Evolutionary conservation across 1,140 invertebrate genomes (phyloP).

Genomic region (Drosophila murphyi): DNA sequence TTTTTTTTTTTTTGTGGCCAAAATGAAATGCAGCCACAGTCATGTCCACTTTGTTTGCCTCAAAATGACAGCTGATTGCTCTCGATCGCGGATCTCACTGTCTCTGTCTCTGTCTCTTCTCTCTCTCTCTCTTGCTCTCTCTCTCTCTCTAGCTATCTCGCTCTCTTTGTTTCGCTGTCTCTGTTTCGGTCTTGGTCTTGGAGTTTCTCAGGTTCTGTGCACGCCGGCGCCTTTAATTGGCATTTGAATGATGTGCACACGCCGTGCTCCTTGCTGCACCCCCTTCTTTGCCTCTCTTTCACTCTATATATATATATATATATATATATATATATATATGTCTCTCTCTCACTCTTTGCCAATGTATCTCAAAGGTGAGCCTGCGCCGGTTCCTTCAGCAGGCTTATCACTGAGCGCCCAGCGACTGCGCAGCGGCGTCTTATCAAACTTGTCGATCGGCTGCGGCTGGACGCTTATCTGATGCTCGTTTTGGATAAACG

Average conservation of each 20-base stretch:
- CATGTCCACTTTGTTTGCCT: conserved; percentile 82
- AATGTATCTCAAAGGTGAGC: background rate
- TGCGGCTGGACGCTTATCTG: conserved; percentile 68
- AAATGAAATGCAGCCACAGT: conserved; percentile 43
- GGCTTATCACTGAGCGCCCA: conserved; percentile 39
- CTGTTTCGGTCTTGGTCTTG: conserved; percentile 18
- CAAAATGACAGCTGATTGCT: conserved; percentile 81
- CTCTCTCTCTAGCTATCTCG: background rate
- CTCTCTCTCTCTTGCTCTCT: background rate
- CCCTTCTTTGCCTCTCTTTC: conserved; percentile 2
- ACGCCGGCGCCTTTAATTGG: conserved; percentile 81
- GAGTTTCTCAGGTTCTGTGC: conserved; percentile 73
- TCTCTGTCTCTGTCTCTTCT: conserved; percentile 8
- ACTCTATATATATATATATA: background rate
- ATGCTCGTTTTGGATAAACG: conserved; percentile 83
- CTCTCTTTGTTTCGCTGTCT: background rate
- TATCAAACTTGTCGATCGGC: conserved; percentile 82
- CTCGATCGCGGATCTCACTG: conserved; percentile 14
- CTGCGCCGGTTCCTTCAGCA: background rate
- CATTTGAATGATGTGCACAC: conserved; percentile 83
- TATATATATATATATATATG: no score
- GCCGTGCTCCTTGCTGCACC: conserved; percentile 20
- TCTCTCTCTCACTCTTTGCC: background rate
- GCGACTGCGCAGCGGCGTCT: conserved; percentile 50
- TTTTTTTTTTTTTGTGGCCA: background rate